Base-by-base conservation (phyloP, 1,140 invertebrate genomes). In the Streblospio benedicti region DNA sequence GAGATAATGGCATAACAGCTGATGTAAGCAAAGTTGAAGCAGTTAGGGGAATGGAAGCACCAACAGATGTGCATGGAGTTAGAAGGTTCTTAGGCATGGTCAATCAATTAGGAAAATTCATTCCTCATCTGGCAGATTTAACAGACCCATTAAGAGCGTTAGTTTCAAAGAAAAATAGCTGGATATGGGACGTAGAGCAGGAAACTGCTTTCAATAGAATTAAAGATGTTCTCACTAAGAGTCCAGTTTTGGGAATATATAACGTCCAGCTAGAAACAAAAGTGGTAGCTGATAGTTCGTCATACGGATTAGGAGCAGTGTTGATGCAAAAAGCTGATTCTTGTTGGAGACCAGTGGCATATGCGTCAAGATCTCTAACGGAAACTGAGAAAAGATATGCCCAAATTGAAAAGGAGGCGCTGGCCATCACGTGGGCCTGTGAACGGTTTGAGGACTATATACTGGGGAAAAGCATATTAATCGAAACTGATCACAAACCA, bases 381-480 rank as follows among this genome's bases (percentile, higher is more conserved):
- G 44, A 14, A n/a, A 18, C 51, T 56, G 33, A 49, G 44, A 16
- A 12, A 16, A 32, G 31, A 44, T 32, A 80, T 59, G 73, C 70
- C 14, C 75, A 81, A 63, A 74, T 81, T 1, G 78, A 82, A 54
- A 74, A 76, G 58, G 79, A 83, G 64, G 68, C 76, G 4, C 65
- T 81, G 2, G 76, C 79, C 1, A 77, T 81, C 33, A 67, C 81
- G 4, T 82, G 78, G 60, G 70, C 70, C 4, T 66, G 71, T 3
- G 71, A 76, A 47, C 57, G 69, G 35, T 52, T 64, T 32, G 9
- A 44, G 18, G 27, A 57, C 20, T 77, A 71, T 59, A 63, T 75
- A 6, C 75, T 75, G 67, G 74, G 73, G 4, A 66, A 62, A 25
- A 30, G 28, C 28, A 33, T 65, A 3, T 57, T 47, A 9, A 51